Evolutionary conservation across 2,113 vertebrate species (phyloP).

Genomic region (Natator depressus): DNA sequence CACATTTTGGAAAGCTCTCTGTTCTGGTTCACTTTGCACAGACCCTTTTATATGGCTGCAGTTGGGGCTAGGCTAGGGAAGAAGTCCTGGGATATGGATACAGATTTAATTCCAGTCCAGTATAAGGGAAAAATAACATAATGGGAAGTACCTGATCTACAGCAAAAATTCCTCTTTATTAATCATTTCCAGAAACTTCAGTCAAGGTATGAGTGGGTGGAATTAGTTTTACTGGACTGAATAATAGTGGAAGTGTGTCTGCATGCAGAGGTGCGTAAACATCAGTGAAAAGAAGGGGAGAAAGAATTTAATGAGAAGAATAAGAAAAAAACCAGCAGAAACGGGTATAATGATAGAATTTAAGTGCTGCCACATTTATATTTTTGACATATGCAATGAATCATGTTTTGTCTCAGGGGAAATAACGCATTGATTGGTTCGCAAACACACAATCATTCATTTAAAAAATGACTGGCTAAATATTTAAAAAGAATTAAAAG

Average conservation of each 20-base stretch:
- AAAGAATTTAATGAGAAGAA: constrained; percentile 48
- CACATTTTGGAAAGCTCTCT: not conserved
- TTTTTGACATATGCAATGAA: constrained; percentile 60
- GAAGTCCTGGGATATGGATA: not conserved
- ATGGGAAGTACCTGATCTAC: not conserved
- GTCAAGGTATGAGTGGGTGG: not conserved
- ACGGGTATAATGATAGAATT: constrained; percentile 49
- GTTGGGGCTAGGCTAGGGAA: not conserved
- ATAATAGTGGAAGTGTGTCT: not conserved
- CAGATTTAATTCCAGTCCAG: constrained; percentile 17
- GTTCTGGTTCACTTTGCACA: not conserved
- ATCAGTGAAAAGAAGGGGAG: constrained; percentile 23
- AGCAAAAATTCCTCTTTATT: not conserved
- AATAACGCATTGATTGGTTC: constrained; percentile 73
- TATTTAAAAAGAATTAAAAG: not conserved
- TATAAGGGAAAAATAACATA: not conserved
- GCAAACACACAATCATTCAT: constrained; percentile 53
- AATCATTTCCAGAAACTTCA: not conserved
- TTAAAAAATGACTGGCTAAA: constrained; percentile 32
- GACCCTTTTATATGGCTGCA: not conserved
- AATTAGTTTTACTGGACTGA: not conserved
- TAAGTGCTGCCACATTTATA: constrained; percentile 53
- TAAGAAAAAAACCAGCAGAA: constrained; percentile 55
- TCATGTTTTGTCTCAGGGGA: constrained; percentile 56
- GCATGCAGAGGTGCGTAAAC: not conserved